A percentile compares a stretch with the other conserved stretches of the same genome.
phyloP scores from a whole-genome alignment of 2,113 vertebrate genomes.

The Capricornis sumatraensis region DNA sequence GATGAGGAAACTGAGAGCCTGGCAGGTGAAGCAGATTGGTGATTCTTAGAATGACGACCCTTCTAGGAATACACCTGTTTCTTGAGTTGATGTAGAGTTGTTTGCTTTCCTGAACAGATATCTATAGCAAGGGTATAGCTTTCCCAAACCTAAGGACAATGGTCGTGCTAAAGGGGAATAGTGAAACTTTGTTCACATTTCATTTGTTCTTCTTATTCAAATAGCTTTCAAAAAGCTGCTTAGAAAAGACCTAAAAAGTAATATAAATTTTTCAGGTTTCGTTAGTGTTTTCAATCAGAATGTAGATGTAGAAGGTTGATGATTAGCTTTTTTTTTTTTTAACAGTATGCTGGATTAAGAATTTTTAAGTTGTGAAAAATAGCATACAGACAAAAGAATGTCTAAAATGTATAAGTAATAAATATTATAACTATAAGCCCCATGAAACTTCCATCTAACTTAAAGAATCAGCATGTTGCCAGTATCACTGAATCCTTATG shows the following conservation, averaged over 20 bases:
- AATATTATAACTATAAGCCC: neutral
- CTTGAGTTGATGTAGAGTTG: neutral
- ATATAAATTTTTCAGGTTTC: neutral
- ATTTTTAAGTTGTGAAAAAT: conserved; percentile 27
- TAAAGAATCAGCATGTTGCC: neutral
- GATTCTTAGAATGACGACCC: conserved; percentile 6
- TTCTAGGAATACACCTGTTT: conserved; percentile 17
- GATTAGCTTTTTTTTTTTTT: neutral
- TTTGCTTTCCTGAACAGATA: neutral
- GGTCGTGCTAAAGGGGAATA: conserved; percentile 1
- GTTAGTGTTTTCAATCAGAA: neutral
- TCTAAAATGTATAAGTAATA: neutral
- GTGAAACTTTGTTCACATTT: neutral
- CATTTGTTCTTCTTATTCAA: neutral
- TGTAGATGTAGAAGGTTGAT: neutral
- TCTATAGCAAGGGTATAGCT: neutral
- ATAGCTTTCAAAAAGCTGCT: neutral
- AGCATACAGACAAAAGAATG: neutral
- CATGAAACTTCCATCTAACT: neutral
- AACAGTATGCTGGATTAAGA: neutral
- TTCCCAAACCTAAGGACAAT: neutral
- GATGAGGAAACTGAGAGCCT: neutral
- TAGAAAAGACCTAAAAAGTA: neutral
- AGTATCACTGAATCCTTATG: neutral
- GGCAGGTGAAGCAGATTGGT: neutral